phyloP scores from a whole-genome alignment of 2,113 vertebrate species.

The Terrapene triunguis region DNA sequence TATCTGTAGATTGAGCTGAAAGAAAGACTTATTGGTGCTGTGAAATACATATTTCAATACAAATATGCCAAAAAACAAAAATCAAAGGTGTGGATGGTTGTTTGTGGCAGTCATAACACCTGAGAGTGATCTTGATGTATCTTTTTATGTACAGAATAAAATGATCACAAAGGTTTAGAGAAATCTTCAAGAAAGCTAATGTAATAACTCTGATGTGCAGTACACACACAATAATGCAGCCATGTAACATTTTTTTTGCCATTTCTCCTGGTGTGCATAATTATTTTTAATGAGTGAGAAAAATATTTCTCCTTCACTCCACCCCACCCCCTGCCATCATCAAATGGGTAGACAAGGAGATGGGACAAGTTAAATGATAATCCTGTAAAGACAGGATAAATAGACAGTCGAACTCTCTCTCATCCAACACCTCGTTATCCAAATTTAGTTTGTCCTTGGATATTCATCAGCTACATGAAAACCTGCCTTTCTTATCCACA shows the following conservation, averaged over 20 bases:
- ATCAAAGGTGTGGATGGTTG: slow-evolving; percentile 11
- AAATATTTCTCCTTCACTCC: neutral
- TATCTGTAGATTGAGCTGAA: slow-evolving; percentile 20
- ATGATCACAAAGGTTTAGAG: slow-evolving; percentile 12
- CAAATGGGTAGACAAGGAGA: neutral
- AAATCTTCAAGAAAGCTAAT: slow-evolving; percentile 8
- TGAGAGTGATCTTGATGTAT: slow-evolving; percentile 43
- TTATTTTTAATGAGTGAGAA: slow-evolving; percentile 23
- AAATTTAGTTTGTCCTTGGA: neutral
- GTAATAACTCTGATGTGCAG: neutral
- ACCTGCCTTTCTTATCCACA: neutral
- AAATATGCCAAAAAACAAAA: neutral
- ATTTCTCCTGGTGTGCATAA: neutral
- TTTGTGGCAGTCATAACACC: slow-evolving; percentile 20
- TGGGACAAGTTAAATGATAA: neutral
- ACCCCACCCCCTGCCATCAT: neutral
- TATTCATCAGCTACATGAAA: neutral
- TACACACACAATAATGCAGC: neutral
- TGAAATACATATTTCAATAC: neutral
- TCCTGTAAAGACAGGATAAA: neutral
- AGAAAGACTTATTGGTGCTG: neutral
- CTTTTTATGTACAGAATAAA: slow-evolving; percentile 7
- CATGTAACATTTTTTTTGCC: neutral
- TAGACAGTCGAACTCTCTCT: neutral
- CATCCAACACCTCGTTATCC: neutral